Conservation (phyloP, 1,140 invertebrate species). For the Bombus breviceps region DNA sequence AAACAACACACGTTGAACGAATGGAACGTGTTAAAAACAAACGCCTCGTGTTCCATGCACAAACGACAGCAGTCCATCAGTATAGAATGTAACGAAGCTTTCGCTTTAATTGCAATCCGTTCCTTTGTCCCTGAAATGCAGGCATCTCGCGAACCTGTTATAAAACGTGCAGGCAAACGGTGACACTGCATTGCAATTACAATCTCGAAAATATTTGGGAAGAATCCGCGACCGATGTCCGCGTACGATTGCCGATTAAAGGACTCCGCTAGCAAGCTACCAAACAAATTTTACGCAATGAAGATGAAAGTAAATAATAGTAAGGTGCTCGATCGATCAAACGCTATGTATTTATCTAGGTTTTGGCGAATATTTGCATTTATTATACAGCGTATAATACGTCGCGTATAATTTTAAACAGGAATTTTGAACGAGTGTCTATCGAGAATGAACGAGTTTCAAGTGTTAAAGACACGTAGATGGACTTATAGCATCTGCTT, state of each 20-base stretch:
- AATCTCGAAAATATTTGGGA: background rate
- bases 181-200: background rate
- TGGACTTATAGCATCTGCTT: no score
- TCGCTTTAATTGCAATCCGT: background rate
- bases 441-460: background rate
- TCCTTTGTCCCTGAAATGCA: background rate
- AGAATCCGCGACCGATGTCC: background rate
- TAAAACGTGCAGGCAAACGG: background rate
- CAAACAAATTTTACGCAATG: background rate
- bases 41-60: background rate
- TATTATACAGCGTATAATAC: background rate
- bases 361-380: background rate
- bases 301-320: conserved; percentile 1
- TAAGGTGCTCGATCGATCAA: background rate
- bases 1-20: background rate
- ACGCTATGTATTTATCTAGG: background rate
- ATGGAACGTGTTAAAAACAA: background rate
- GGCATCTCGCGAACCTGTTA: background rate
- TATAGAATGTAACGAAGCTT: background rate
- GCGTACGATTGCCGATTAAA: background rate
- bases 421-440: background rate
- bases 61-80: background rate
- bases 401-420: background rate
- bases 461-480: background rate
- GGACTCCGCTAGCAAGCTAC: no score